phyloP scores from a whole-genome alignment of 2,888 invertebrate species.

The Muschampia plurimacula region DNA sequence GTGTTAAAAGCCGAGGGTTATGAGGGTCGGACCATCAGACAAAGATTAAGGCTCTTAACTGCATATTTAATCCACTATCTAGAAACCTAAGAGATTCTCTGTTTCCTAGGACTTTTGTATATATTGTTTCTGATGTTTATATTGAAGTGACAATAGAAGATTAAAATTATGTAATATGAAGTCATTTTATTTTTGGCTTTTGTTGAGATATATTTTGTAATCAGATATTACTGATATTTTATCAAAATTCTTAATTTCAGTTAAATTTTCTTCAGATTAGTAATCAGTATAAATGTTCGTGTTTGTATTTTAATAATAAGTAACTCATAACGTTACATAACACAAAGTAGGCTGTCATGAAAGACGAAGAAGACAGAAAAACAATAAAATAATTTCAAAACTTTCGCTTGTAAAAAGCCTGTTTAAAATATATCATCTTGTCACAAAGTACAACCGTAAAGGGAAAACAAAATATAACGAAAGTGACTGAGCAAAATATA shows the following conservation, averaged over 20 bases:
- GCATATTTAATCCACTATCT: conserved; percentile 54
- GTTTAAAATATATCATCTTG: neutral
- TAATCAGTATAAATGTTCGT: too few relatives aligned
- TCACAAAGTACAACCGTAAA: neutral
- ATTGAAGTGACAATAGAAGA: too few relatives aligned
- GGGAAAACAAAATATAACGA: neutral
- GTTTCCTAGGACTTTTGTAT: neutral
- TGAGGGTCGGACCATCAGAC: conserved; percentile 58
- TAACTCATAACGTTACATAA: neutral
- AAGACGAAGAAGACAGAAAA: neutral
- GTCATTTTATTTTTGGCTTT: too few relatives aligned
- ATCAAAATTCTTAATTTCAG: too few relatives aligned
- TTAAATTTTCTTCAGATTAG: too few relatives aligned
- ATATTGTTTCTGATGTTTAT: too few relatives aligned
- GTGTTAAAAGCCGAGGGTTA: conserved; percentile 52
- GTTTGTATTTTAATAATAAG: too few relatives aligned
- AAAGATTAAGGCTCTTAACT: conserved; percentile 52
- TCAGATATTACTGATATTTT: too few relatives aligned
- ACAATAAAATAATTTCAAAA: neutral
- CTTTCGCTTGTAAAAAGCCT: conserved; percentile 8
- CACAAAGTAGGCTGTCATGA: neutral
- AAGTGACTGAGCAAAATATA: neutral
- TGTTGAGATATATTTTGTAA: too few relatives aligned
- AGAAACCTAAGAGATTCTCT: conserved; percentile 16
- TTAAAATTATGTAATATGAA: too few relatives aligned